Evolutionary conservation across 2,888 invertebrate species (phyloP).

Genomic region (Dromius quadrimaculatus): DNA sequence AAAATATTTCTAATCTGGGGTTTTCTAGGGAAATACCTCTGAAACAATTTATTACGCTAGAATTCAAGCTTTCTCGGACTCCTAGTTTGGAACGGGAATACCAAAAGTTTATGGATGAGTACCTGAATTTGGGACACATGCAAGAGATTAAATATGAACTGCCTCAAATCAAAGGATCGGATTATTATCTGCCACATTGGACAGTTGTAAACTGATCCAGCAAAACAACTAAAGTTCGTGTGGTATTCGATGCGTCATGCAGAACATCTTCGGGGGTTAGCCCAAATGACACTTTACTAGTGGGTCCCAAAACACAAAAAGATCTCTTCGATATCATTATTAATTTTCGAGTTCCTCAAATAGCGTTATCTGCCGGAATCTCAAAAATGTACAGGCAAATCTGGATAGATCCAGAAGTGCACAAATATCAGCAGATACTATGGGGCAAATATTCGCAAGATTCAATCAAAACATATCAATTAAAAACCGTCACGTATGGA

Average conservation of each 20-base stretch:
- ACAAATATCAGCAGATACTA: neutral
- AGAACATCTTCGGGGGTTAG: neutral
- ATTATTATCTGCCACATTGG: neutral
- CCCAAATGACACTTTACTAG: neutral
- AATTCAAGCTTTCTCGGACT: neutral
- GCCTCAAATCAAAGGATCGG: too few species aligned
- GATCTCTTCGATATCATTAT: constrained; percentile 4
- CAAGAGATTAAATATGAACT: too few species aligned
- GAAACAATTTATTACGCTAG: neutral
- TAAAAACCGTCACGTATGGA: constrained; percentile 7
- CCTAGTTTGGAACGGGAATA: neutral
- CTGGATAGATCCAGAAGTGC: neutral
- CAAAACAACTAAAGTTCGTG: constrained; percentile 2
- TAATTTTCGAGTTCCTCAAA: neutral
- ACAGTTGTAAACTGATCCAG: neutral
- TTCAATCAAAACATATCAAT: neutral
- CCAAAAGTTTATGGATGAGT: neutral
- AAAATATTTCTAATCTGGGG: constrained; percentile 1
- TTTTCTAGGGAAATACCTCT: neutral
- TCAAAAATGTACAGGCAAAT: constrained; percentile 20
- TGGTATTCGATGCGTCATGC: constrained; percentile 3
- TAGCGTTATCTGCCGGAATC: neutral
- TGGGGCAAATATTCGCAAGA: neutral
- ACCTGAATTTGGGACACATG: neutral
- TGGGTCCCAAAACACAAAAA: neutral